Base-by-base conservation (phyloP, 2,797 vertebrate species). In the Columba guinea region DNA sequence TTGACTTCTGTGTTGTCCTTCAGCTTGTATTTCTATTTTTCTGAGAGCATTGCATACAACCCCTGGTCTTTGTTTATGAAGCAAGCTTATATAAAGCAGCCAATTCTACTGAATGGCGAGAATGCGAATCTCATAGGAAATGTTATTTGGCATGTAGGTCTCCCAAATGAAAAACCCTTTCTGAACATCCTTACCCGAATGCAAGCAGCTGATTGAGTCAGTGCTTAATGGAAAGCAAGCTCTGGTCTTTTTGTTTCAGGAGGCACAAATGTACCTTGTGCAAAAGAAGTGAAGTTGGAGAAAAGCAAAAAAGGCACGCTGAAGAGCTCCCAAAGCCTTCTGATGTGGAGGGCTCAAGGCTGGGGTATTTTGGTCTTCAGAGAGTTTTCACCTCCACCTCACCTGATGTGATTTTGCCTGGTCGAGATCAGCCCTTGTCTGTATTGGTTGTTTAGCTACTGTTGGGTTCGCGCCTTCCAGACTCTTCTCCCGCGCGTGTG, bases 1-100 rank as follows among this genome's bases (percentile, higher is more conserved):
- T 86, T 95, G 89, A 71, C 76, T 91, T 84, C 27, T n/a, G 28
- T 69, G 46, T 75, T 65, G 23, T 90, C 73, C 65, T 78, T 69
- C 83, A 69, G 58, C 67, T 88, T 77, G 30, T 26, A 15, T 80
- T 94, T 83, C 35, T 71, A 32, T 67, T 76, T 65, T 64, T 64
- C 75, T 24, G n/a, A 80, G 65, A 81, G 55, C 65, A 80, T 73
- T 91, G 46, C 60, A 44, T 22, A 39, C 74, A 67, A 2, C 24
- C 88, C 41, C 14, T 52, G 52, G 32, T 70, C n/a, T 86, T 51
- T 68, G 58, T 64, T 58, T 75, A 37, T 53, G 46, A 74, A 70
- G 32, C 22, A 28, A 14, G 30, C 34, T 80, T 90, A 48, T 87
- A 80, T 81, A 78, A 62, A 83, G 5, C 37, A 51, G 37, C n/a